Percentiles rank a stretch among this genome's conserved stretches.
phyloP scores from a whole-genome alignment of 2,113 vertebrate species.

The Dipodomys merriami region DNA sequence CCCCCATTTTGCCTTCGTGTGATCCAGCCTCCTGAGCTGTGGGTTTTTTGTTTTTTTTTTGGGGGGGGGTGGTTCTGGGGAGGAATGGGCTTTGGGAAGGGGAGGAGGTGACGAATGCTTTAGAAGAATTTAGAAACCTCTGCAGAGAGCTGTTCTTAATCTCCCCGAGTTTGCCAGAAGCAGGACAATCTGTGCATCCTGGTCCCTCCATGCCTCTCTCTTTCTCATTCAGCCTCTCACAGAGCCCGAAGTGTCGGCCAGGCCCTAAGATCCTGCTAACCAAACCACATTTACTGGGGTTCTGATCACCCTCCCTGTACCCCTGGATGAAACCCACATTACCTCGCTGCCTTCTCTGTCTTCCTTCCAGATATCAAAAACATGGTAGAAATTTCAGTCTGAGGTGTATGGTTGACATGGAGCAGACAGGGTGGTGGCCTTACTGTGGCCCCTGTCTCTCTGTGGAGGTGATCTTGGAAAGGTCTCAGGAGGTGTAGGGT shows the following conservation, averaged over 20 bases:
- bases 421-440: background rate
- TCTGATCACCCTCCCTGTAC: accelerated
- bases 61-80: background rate
- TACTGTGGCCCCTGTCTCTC: accelerated
- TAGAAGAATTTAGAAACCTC: background rate
- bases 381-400: background rate
- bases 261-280: background rate
- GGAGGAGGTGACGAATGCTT: background rate
- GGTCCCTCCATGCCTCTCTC: accelerated
- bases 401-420: background rate
- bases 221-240: background rate
- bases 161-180: background rate
- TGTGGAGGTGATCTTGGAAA: background rate
- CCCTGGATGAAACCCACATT: too few species aligned
- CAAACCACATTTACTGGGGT: background rate
- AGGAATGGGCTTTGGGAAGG: background rate
- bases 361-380: background rate
- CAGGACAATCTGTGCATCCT: background rate
- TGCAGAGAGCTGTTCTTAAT: background rate
- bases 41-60: background rate
- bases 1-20: background rate
- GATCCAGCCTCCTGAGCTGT: background rate
- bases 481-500: background rate
- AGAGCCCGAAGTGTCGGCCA: background rate
- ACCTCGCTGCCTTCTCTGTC: background rate